Conservation (phyloP, 2,888 invertebrate species). For the Sarcophaga carnaria region DNA sequence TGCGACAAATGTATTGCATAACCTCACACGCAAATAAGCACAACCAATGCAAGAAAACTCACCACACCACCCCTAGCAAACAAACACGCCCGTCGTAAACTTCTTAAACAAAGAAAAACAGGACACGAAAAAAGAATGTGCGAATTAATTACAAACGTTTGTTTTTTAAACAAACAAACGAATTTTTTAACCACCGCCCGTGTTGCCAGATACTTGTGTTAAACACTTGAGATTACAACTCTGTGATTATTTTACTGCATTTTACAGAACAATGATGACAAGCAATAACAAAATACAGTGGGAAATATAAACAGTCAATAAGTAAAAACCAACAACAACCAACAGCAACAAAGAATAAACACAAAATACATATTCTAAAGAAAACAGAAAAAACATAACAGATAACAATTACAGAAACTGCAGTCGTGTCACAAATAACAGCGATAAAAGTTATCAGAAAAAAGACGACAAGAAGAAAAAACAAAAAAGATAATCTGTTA, state of each 20-base stretch:
- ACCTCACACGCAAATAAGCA: too few relatives aligned
- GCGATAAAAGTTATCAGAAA: constrained; percentile 37
- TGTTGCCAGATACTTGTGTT: not conserved
- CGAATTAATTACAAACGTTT: too few relatives aligned
- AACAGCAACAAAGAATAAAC: not conserved
- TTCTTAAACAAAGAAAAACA: too few relatives aligned
- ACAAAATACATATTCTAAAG: not conserved
- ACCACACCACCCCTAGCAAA: too few relatives aligned
- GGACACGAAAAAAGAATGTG: too few relatives aligned
- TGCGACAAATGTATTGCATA: too few relatives aligned
- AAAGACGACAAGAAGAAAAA: not conserved
- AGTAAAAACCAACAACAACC: not conserved
- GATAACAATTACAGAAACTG: constrained; percentile 68
- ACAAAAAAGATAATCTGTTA: constrained; percentile 7
- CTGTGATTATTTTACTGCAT: not conserved
- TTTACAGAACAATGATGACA: not conserved
- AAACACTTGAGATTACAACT: not conserved
- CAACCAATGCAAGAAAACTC: too few relatives aligned
- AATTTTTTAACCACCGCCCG: too few relatives aligned
- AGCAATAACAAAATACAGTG: not conserved
- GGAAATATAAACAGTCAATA: too few relatives aligned
- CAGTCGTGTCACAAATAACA: constrained; percentile 75
- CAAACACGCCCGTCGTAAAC: too few relatives aligned
- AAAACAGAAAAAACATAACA: not conserved
- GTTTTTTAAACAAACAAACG: too few relatives aligned